phyloP scores from a whole-genome alignment of 2,797 vertebrate genomes.

The Cynopterus sphinx region DNA sequence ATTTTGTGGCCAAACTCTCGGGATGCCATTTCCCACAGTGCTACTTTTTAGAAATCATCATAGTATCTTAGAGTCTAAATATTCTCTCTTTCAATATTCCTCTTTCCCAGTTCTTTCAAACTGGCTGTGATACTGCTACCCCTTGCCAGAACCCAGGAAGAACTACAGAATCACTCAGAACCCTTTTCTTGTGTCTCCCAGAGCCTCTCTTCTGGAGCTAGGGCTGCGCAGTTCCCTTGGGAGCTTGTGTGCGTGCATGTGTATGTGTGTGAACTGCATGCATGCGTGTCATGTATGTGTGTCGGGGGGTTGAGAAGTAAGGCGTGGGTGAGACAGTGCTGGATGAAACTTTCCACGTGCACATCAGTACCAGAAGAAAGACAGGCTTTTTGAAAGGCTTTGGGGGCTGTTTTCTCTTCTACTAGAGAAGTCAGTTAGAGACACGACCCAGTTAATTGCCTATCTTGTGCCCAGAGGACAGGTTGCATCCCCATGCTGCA shows the following conservation, averaged over 20 bases:
- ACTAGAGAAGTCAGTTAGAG: slow-evolving; percentile 47
- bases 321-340: neutral
- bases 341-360: neutral
- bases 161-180: neutral
- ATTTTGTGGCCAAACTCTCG: neutral
- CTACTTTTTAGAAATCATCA: neutral
- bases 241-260: neutral
- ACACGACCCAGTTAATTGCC: slow-evolving; percentile 15
- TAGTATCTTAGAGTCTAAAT: neutral
- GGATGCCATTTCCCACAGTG: neutral
- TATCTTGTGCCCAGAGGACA: neutral
- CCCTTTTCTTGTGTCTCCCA: neutral
- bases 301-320: neutral
- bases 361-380: neutral
- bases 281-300: neutral
- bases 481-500: neutral
- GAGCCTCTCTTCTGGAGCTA: neutral
- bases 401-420: neutral
- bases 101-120: slow-evolving; percentile 11
- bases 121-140: neutral
- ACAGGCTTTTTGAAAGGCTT: neutral
- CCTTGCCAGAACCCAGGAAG: neutral
- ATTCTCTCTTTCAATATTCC: neutral
- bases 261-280: neutral
- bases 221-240: neutral